Evolutionary conservation across 2,113 vertebrate species (phyloP), one percentile per base, ranked within the genome.

Genomic region (Leptobrachium ailaonicum): DNA sequence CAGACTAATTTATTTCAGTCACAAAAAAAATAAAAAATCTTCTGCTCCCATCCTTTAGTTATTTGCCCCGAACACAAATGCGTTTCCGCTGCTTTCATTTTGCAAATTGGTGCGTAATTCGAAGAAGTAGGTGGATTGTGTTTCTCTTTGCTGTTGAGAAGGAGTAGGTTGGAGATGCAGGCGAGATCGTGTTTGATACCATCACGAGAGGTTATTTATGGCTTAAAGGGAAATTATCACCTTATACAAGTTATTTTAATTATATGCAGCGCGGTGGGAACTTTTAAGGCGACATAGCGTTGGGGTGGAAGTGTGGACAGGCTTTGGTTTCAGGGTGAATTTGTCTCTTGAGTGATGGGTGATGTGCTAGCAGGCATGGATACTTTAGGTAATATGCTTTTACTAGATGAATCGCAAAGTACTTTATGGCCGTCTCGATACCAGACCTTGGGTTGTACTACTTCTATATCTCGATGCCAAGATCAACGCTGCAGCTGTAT

Each of bases 41-140:
- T 54, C 11, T 54, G 6, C 50, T 54, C 11, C 11, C 11, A 11
- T 60, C 11, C 13, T 4, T 60, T 60, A 14, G 13, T 14, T 13
- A 60, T 60, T 14, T 13, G 10, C 10, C 2, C 56, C 13, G 13
- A 60, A 60, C 10, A 11, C 56, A 11, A 60, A 60, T 40, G 6
- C 62, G 40, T 64, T 32, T 64, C 62, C 62, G 20, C 62, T 64
- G 32, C 62, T 64, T 7, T 64, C 5, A 64, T 13, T 32, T n/a
- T 64, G 40, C 14, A 64, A 2, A 40, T 32, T 64, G 62, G n/a
- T 64, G 6, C 4, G 9, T 64, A 32, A 64, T 32, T 64, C 4
- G 4, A 32, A 64, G 3, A 40, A 64, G 62, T 64, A 60, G 63
- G 74, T 74, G 58, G 6, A 42, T 50, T 82, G 32, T 64, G 5